These are phyloP conservation scores for Cuculus canorus DNA, from an alignment of 2,797 vertebrate genomes.

Conservation along the genomic window DNA sequence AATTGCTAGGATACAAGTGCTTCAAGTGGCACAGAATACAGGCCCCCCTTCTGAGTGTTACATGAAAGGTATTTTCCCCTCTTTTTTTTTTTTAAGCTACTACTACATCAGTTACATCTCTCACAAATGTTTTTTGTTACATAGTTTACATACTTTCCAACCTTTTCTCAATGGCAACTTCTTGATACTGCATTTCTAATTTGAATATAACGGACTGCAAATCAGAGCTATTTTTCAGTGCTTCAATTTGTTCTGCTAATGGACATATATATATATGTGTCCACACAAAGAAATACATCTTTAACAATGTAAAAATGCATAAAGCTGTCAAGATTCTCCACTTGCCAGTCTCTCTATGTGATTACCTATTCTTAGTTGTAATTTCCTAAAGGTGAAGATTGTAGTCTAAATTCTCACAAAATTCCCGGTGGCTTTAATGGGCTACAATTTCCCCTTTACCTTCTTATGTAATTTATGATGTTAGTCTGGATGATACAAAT, in stretches of 20 bases:
- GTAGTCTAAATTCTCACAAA: background rate
- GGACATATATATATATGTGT: background rate
- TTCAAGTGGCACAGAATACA: constrained; percentile 44
- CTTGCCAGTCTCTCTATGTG: background rate
- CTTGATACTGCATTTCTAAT: background rate
- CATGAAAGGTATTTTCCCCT: background rate
- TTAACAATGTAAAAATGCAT: background rate
- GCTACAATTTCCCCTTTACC: background rate
- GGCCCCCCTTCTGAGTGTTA: constrained; percentile 17
- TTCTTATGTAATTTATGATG: background rate
- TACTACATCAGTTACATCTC: background rate
- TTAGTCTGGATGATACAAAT: background rate
- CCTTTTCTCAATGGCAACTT: background rate
- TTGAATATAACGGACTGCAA: background rate
- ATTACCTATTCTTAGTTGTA: background rate
- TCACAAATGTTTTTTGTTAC: background rate
- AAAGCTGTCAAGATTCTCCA: background rate
- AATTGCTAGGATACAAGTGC: constrained; percentile 63
- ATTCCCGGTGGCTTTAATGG: background rate
- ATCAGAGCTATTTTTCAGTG: background rate
- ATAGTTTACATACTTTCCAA: background rate
- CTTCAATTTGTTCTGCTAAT: background rate
- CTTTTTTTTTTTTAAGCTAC: background rate
- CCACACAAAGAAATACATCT: background rate
- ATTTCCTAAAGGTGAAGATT: background rate